Conservation (phyloP, 2,888 invertebrate genomes). For the Parnassius apollo region DNA sequence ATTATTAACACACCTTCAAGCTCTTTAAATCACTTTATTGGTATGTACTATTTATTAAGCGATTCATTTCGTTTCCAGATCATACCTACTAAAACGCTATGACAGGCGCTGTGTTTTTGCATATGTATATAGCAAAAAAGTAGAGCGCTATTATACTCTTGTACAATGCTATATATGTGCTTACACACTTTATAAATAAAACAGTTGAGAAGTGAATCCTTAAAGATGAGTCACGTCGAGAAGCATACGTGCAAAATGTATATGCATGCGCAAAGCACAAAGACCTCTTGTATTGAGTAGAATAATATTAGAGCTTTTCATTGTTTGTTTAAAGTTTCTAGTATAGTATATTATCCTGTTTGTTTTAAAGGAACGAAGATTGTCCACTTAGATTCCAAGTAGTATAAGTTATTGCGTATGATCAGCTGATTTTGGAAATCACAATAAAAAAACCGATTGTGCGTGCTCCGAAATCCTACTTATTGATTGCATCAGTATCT, state of each 20-base stretch:
- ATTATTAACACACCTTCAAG: no score
- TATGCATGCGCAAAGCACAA: conserved; percentile 22
- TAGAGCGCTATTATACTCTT: conserved; percentile 4
- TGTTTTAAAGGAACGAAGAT: no score
- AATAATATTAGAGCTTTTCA: neutral
- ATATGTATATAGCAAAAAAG: conserved; percentile 2
- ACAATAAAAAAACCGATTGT: conserved; percentile 16
- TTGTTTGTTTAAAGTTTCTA: neutral
- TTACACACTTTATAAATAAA: conserved; percentile 16
- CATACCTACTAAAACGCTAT: no score
- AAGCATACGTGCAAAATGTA: conserved; percentile 16
- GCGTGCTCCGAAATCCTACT: conserved; percentile 3
- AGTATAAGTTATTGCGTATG: neutral
- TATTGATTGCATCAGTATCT: neutral
- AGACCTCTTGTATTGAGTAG: conserved; percentile 15
- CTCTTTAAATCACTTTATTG: no score
- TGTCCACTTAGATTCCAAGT: no score
- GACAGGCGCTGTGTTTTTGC: no score
- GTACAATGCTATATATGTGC: neutral
- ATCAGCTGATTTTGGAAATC: conserved; percentile 19
- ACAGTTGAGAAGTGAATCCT: conserved; percentile 21
- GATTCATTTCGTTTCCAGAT: no score
- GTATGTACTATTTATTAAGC: no score
- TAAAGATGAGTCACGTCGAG: conserved; percentile 21
- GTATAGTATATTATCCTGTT: no score